Evolutionary conservation across 2,888 invertebrate genomes (phyloP).

Genomic region (Formica aserva): DNA sequence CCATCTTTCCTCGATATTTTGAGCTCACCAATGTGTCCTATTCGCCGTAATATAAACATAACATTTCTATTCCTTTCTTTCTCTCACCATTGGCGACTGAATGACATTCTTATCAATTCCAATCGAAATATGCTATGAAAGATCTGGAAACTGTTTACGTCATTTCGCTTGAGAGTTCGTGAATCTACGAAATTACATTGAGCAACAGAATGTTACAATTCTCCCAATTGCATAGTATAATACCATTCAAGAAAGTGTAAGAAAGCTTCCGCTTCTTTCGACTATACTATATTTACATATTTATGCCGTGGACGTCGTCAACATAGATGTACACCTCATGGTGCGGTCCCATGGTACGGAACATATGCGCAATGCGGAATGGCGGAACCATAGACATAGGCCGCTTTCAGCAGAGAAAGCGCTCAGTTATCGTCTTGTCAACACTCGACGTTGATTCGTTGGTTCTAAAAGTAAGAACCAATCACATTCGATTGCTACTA

Average conservation of each 20-base stretch:
- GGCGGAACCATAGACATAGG: too few relatives aligned
- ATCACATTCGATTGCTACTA: too few relatives aligned
- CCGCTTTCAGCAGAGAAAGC: too few relatives aligned
- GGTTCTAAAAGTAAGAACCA: too few relatives aligned
- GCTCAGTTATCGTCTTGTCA: too few relatives aligned
- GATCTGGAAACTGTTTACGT: conserved; percentile 34
- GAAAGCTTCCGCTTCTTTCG: conserved; percentile 75
- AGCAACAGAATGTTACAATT: conserved; percentile 44
- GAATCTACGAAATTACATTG: conserved; percentile 1
- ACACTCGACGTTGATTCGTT: too few relatives aligned
- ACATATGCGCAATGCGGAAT: too few relatives aligned
- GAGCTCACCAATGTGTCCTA: conserved; percentile 19
- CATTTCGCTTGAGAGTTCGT: conserved; percentile 18
- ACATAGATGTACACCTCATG: conserved; percentile 54
- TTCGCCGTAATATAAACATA: conserved; percentile 66
- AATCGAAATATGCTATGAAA: conserved; percentile 22
- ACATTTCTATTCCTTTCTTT: conserved; percentile 20
- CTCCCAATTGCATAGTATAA: conserved; percentile 62
- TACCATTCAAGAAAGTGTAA: conserved; percentile 67
- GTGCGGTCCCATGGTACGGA: background rate
- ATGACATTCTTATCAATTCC: conserved; percentile 58
- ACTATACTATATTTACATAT: conserved; percentile 85
- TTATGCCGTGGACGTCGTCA: conserved; percentile 69
- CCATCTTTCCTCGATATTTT: conserved; percentile 51
- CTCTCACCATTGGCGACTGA: conserved; percentile 51